These are phyloP conservation scores for Spicauda simplicius DNA, from an alignment of 2,888 invertebrate species.

Conservation along the genomic window DNA sequence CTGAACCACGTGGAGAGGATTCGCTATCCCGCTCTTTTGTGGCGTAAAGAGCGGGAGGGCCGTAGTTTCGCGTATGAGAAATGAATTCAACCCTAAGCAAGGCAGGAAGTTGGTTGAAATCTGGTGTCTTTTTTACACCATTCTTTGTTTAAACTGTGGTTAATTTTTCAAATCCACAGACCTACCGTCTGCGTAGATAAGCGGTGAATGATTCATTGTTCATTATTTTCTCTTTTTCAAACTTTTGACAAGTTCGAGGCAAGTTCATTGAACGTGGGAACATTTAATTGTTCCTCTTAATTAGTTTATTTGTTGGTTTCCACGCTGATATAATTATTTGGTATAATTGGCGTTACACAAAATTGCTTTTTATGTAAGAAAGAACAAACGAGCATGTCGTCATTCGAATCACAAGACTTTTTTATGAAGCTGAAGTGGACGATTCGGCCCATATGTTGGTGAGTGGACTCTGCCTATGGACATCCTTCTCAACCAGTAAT, in stretches of 20 bases:
- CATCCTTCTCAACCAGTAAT: too few relatives aligned
- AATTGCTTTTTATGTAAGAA: conserved; percentile 17
- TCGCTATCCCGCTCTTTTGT: conserved; percentile 54
- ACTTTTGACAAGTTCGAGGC: conserved; percentile 53
- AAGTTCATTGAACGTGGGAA: conserved; percentile 52
- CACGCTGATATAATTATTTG: conserved; percentile 35
- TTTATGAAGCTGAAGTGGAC: neutral
- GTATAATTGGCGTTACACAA: conserved; percentile 32
- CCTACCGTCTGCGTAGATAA: conserved; percentile 69
- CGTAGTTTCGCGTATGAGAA: conserved; percentile 61
- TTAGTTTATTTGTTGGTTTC: conserved; percentile 36
- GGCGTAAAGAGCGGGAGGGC: conserved; percentile 54
- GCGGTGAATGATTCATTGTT: conserved; percentile 72
- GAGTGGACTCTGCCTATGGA: too few relatives aligned
- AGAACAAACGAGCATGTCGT: neutral
- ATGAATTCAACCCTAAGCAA: conserved; percentile 61
- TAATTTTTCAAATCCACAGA: conserved; percentile 67
- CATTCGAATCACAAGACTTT: neutral
- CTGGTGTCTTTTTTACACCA: conserved; percentile 77
- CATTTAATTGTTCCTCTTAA: conserved; percentile 36
- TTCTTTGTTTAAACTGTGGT: conserved; percentile 72
- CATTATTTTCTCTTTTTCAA: conserved; percentile 54
- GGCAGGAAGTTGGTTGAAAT: conserved; percentile 81
- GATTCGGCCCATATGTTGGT: too few relatives aligned
- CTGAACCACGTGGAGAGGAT: conserved; percentile 76